phyloP scores from a whole-genome alignment of 1,140 invertebrate genomes.

The Drosophila sucinea region DNA sequence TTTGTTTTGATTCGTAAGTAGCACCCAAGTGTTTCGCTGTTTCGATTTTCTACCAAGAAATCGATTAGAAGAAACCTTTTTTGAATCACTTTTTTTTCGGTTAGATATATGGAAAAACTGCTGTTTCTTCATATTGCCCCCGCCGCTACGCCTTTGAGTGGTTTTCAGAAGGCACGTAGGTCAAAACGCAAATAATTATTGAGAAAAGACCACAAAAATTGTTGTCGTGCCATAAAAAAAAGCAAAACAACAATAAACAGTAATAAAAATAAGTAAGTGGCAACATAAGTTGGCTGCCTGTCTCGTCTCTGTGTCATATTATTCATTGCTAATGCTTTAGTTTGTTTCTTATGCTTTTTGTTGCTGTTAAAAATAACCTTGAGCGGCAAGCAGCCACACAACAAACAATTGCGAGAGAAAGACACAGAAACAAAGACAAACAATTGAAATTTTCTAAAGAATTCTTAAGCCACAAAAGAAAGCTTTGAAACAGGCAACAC shows the following conservation, averaged over 20 bases:
- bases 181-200: slow-evolving; percentile 51
- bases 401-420: neutral
- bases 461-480: slow-evolving; percentile 10
- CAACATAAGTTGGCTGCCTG: slow-evolving; percentile 3
- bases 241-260: slow-evolving; percentile 3
- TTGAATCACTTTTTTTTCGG: neutral
- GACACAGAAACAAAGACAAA: slow-evolving; percentile 11
- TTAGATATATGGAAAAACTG: neutral
- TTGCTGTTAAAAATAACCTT: neutral
- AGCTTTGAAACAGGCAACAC: neutral
- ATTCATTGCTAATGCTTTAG: slow-evolving; percentile 13
- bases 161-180: slow-evolving; percentile 59
- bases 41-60: neutral
- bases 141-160: slow-evolving; percentile 15
- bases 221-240: slow-evolving; percentile 18
- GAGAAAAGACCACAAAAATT: slow-evolving; percentile 38
- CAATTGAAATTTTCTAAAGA: slow-evolving; percentile 16
- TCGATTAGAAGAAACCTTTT: neutral
- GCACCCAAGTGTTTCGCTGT: neutral
- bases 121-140: neutral
- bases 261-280: slow-evolving; percentile 4
- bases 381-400: slow-evolving; percentile 20
- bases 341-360: neutral
- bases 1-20: slow-evolving; percentile 1
- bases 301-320: slow-evolving; percentile 16